Conservation (phyloP, 2,113 vertebrate genomes). For the Nymphicus hollandicus region DNA sequence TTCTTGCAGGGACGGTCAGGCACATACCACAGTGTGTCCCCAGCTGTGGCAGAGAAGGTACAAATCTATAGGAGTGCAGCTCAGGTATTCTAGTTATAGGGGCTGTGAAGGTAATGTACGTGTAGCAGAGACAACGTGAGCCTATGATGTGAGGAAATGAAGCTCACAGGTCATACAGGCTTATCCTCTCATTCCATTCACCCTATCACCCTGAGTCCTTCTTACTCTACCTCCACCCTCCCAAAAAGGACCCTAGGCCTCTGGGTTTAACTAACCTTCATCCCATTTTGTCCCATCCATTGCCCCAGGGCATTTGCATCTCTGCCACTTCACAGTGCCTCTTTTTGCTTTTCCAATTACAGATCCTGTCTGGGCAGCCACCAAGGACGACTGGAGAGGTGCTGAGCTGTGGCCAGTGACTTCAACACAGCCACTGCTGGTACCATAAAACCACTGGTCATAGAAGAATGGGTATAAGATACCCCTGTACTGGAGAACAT, state of each 20-base stretch:
- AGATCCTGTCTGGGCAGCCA: neutral
- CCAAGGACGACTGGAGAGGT: neutral
- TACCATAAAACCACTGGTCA: too few species aligned
- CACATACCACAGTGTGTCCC: rapidly evolving
- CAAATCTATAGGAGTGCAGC: neutral
- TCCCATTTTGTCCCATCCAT: neutral
- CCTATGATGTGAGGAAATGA: neutral
- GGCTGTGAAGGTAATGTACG: neutral
- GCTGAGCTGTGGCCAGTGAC: neutral
- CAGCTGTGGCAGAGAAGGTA: too few species aligned
- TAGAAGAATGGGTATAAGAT: neutral
- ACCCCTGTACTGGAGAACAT: neutral
- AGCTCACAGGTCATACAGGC: neutral
- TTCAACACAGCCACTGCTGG: too few species aligned
- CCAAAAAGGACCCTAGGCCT: neutral
- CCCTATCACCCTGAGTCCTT: neutral
- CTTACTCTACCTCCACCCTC: neutral
- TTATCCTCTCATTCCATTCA: neutral
- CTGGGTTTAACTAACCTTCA: neutral
- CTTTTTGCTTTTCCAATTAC: neutral
- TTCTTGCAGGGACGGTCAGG: neutral
- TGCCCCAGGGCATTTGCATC: neutral
- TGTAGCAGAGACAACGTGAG: neutral
- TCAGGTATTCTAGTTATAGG: neutral
- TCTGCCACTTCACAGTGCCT: neutral